Conservation (phyloP, 1,140 invertebrate species). For the Hydropsyche tenuis region DNA sequence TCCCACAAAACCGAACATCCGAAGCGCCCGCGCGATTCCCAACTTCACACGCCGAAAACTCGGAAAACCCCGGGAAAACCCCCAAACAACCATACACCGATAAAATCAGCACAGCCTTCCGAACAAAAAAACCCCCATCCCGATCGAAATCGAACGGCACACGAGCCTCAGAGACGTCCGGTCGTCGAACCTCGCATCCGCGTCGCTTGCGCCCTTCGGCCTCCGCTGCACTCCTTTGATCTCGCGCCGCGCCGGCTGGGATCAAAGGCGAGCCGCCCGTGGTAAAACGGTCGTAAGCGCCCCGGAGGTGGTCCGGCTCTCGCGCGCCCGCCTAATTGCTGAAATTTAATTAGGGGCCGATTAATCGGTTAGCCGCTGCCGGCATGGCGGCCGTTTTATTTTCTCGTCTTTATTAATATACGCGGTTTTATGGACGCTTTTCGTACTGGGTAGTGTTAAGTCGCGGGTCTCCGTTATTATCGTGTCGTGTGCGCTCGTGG, state of each 20-base stretch:
- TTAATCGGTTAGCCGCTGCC: slow-evolving; percentile 22
- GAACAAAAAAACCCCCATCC: not conserved
- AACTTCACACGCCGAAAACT: too few relatives aligned
- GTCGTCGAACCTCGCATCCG: not conserved
- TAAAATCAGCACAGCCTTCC: too few relatives aligned
- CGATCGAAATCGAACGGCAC: too few relatives aligned
- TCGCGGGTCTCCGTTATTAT: too few relatives aligned
- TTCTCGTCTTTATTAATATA: not conserved
- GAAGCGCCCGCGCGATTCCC: too few relatives aligned
- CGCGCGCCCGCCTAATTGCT: slow-evolving; percentile 8
- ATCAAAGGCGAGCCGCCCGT: slow-evolving; percentile 22
- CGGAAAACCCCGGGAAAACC: not conserved
- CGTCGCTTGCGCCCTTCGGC: not conserved
- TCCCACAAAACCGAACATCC: too few relatives aligned
- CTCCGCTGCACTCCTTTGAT: slow-evolving; percentile 2
- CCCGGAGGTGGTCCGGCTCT: not conserved
- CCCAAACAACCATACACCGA: slow-evolving; percentile 1
- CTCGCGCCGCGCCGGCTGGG: slow-evolving; percentile 23
- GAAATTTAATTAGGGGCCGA: slow-evolving; percentile 26
- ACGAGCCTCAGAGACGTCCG: too few relatives aligned
- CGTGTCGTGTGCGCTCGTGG: too few relatives aligned
- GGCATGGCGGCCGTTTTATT: slow-evolving; percentile 17
- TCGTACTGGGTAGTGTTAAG: too few relatives aligned
- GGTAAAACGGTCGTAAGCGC: not conserved
- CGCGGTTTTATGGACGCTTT: not conserved